Conservation (phyloP, 2,797 vertebrate genomes). For the Mycteria americana region DNA sequence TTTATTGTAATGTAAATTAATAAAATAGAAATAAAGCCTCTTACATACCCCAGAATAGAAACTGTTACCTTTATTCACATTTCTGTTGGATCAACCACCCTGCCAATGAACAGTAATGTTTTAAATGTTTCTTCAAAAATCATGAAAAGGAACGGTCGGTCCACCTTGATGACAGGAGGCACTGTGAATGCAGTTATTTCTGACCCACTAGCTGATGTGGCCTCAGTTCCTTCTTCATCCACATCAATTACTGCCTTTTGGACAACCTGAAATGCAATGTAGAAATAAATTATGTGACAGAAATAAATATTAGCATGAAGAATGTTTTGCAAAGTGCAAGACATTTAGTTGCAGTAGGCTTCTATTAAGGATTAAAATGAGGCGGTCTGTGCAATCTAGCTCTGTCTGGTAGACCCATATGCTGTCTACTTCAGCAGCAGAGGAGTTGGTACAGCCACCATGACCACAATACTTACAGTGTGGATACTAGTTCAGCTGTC, state of each 20-base stretch:
- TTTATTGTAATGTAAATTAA: conserved; percentile 13
- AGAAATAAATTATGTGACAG: background rate
- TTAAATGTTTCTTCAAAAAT: conserved; percentile 88
- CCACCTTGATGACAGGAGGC: conserved; percentile 77
- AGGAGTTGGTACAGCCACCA: background rate
- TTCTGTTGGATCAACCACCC: conserved; percentile 85
- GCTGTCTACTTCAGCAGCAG: background rate
- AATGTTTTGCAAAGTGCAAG: background rate
- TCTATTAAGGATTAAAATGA: background rate
- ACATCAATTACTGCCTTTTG: conserved; percentile 89
- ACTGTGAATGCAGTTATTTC: conserved; percentile 82
- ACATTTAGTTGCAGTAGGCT: background rate
- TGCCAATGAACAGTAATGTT: conserved; percentile 88
- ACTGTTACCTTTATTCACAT: conserved; percentile 45
- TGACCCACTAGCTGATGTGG: conserved; percentile 73
- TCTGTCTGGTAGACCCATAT: background rate
- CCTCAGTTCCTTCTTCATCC: conserved; percentile 86
- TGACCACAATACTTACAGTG: background rate
- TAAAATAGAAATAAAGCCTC: conserved; percentile 1
- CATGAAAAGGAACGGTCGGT: conserved; percentile 89
- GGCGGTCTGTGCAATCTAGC: background rate
- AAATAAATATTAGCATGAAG: background rate
- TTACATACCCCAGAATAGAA: background rate
- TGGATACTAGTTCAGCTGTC: background rate
- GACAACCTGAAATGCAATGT: conserved; percentile 76